Evolutionary conservation across 2,797 vertebrate genomes (phyloP).

Genomic region (Potorous gilbertii): DNA sequence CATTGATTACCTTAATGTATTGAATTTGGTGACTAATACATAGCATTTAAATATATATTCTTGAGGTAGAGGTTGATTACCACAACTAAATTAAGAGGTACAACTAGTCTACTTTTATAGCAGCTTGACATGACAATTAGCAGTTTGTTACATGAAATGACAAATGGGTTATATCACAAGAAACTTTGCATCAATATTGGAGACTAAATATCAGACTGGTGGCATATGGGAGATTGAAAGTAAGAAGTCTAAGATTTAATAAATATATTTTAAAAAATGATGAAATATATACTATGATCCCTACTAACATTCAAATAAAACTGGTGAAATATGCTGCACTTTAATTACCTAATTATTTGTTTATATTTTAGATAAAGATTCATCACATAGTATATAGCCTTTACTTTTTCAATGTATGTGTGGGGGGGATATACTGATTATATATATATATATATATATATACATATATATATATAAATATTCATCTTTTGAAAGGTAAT

Average conservation of each 20-base stretch:
- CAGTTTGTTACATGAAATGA: background rate
- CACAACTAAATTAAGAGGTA: background rate
- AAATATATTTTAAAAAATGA: background rate
- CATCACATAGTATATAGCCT: too few relatives aligned
- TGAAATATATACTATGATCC: background rate
- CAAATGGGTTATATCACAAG: background rate
- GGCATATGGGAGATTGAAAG: background rate
- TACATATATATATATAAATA: too few relatives aligned
- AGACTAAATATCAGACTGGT: background rate
- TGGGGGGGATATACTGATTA: too few relatives aligned
- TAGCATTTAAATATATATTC: background rate
- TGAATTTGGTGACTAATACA: background rate
- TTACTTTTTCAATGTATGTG: background rate
- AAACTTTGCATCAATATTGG: background rate
- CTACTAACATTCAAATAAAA: background rate
- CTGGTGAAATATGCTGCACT: background rate
- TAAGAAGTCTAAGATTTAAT: background rate
- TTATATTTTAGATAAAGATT: background rate
- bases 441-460: too few relatives aligned
- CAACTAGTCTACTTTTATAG: slow-evolving; percentile 19
- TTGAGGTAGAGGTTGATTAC: background rate
- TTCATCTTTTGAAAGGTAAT: background rate
- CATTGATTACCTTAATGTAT: background rate
- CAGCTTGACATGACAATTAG: background rate
- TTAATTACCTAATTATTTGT: background rate